Evolutionary conservation across 1,140 invertebrate genomes (phyloP), one percentile per base, ranked within the genome.

Genomic region (Aplysia californica): DNA sequence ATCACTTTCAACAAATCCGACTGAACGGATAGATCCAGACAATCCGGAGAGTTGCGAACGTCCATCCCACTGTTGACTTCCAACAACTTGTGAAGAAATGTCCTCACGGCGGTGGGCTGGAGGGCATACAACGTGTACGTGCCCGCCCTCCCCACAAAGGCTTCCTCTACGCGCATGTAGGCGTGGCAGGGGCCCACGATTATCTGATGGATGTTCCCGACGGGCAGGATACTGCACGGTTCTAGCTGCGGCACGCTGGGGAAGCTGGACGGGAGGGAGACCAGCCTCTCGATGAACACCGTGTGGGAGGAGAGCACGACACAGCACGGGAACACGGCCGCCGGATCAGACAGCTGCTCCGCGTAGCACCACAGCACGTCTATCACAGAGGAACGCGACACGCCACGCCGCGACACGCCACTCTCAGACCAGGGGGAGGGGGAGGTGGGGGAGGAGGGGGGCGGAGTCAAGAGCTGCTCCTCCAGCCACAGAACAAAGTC

Each of bases 351-450:
- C 58, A 83, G 87, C 64, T 85, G 84, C n/a, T 87, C 64, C 41
- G 79, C 84, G 3, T 79, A 73, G 76, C 86, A 87, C 88, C 88
- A 89, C 31, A 89, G 66, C 0, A 89, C 73, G 68, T 86, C 81
- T 35, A 82, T 58, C 20, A 85, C 73, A 36, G 79, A 66, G 31
- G n/a, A n/a, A n/a, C n/a, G n/a, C n/a, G n/a, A n/a, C n/a, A n/a
- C n/a, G n/a, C n/a, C n/a, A n/a, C n/a, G n/a, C n/a, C n/a, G n/a
- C n/a, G n/a, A n/a, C n/a, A n/a, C n/a, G n/a, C n/a, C n/a, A n/a
- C n/a, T n/a, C n/a, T n/a, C n/a, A n/a, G n/a, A n/a, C n/a, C n/a
- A n/a, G n/a, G n/a, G n/a, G n/a, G n/a, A n/a, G n/a, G n/a, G n/a
- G n/a, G n/a, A n/a, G n/a, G n/a, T n/a, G n/a, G n/a, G n/a, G n/a